These are phyloP conservation scores for Anthoptus insignis DNA, from an alignment of 2,888 invertebrate genomes.

Conservation along the genomic window DNA sequence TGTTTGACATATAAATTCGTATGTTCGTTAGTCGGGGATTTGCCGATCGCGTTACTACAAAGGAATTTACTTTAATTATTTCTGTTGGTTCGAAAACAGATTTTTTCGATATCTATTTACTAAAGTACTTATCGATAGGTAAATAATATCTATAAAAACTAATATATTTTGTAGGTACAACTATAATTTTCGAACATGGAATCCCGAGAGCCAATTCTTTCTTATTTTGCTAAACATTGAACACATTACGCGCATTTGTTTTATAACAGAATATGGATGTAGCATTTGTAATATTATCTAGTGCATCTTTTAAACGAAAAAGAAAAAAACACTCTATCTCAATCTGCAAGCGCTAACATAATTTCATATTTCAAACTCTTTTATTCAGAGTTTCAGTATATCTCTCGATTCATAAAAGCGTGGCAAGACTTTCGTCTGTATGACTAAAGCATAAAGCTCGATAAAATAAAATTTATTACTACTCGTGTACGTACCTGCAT, in stretches of 20 bases:
- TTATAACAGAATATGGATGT: too few relatives aligned
- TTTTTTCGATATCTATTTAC: too few relatives aligned
- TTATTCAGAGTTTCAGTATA: neutral
- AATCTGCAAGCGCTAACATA: neutral
- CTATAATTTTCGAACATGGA: too few relatives aligned
- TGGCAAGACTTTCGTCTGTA: slow-evolving; percentile 6
- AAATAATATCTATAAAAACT: too few relatives aligned
- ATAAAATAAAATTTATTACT: slow-evolving; percentile 25
- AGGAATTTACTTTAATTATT: neutral
- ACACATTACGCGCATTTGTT: too few relatives aligned
- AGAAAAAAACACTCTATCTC: neutral
- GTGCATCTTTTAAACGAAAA: neutral
- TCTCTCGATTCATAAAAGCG: slow-evolving; percentile 11
- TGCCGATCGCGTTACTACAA: slow-evolving; percentile 3
- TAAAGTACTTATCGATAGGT: too few relatives aligned
- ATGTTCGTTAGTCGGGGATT: slow-evolving; percentile 29
- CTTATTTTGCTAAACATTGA: too few relatives aligned
- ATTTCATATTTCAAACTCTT: neutral
- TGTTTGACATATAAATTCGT: slow-evolving; percentile 34
- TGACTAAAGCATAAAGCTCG: slow-evolving; percentile 18
- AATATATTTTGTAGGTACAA: too few relatives aligned
- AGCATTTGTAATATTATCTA: neutral
- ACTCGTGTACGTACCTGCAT: slow-evolving; percentile 26
- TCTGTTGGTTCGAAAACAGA: too few relatives aligned
- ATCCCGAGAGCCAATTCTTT: too few relatives aligned